Evolutionary conservation across 2,888 invertebrate species (phyloP), one percentile per base, ranked within the genome.

Genomic region (Phrixothrix hirtus): DNA sequence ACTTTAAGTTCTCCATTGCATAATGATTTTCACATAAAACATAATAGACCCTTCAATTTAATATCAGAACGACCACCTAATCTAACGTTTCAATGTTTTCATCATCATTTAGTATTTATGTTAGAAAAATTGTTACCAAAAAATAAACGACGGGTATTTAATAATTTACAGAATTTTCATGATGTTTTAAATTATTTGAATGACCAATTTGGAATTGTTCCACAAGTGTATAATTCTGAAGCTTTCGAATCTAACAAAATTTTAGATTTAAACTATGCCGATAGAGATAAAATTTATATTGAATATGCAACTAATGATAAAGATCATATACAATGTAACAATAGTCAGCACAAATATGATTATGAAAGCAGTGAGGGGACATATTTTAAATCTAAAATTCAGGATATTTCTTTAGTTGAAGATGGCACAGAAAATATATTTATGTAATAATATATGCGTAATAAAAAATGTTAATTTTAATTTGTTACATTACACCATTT

Each of bases 91-190:
- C 86, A 89, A 61, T 86, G 86, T 69, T 94, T 97, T 68, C 98
- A 98, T 77, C 95, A 97, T 72, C 98, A 98, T 77, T 81, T 98
- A 57, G 92, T 94, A 39, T 95, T 94, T 72, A 98, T 98, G 98
- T 80, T 94, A 66, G 93, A 95, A 66, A 88, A 87, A 74, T 71
- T 88, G 27, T 78, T 96, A 62, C 81, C 84, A 0, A 88, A 86
- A 65, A 75, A 81, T 38, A 84, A 90, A 65, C 85, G 91, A 66
- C 78, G 83, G 59, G 75, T 85, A 37, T 95, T 97, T 68, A 95
- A 95, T 75, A 81, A 82, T 59, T 78, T 94, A 12, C 83, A 82
- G 60, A 83, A 79, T 49, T 86, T 85, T 67, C 76, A 82, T 42
- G 80, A 82, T 63, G 88, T 93, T 15, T 78, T 89, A 58, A 77